Evolutionary conservation across 2,113 vertebrate genomes (phyloP), one percentile per base, ranked within the genome.

Genomic region (Drymodes brunneopygia): DNA sequence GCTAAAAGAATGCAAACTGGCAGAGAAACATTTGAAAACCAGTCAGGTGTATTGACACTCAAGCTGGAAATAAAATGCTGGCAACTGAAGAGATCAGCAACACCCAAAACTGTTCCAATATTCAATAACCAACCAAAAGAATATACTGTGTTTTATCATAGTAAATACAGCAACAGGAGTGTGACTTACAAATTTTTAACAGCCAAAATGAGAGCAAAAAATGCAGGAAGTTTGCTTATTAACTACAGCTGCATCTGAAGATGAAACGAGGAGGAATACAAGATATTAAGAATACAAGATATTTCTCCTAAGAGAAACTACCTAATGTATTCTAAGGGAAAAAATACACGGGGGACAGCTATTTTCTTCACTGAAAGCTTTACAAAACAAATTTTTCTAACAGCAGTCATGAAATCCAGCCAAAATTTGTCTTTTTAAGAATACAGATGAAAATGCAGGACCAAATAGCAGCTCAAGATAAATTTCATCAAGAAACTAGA

Each of bases 401-500:
- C n/a, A 65, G 42, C 28, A 69, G 42, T 31, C 3, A 11, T 2
- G 9, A 92, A 93, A 92, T 54, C 15, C 2, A 4, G 27, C 20
- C 29, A 70, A 83, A 92, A 69, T 66, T 47, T 56, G 33, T n/a
- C 54, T 82, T 85, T 92, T 71, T 78, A 77, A 33, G 15, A 73
- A 56, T 35, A 78, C 44, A 66, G 35, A 90, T 36, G 27, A 94
- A 82, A 94, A 94, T 9, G 27, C 7, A 80, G 33, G 48, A 73
- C 17, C 29, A 90, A 96, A 70, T 0, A 91, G 44, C 60, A 86
- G 79, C 45, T 90, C 60, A 40, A 81, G 79, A 93, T 33, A 85
- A 94, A 90, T 96, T 97, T 96, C 94, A 80, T 61, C 64, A 71
- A 81, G 79, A 90, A 95, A 96, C 94, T 83, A 96, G 88, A 97